These are phyloP conservation scores for Colaptes auratus DNA, from an alignment of 2,113 vertebrate species.

Conservation along the genomic window DNA sequence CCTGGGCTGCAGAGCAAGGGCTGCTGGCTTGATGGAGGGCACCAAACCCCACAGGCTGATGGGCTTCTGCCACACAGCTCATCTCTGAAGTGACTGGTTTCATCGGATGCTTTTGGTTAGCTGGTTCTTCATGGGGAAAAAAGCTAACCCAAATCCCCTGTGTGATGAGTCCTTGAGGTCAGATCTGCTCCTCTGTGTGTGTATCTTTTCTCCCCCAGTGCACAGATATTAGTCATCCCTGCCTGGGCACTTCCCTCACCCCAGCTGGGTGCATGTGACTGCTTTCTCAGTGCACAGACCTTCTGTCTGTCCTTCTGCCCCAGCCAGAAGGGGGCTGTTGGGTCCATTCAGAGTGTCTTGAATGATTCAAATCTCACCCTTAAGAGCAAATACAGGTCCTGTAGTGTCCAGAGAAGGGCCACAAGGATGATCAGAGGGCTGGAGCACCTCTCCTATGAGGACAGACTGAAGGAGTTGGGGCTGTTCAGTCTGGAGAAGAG, in stretches of 20 bases:
- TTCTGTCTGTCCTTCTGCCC: not conserved
- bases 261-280: not conserved
- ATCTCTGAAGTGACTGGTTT: not conserved
- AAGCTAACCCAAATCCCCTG: rapidly evolving
- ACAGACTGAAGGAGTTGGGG: too few relatives aligned
- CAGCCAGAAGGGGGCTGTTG: not conserved
- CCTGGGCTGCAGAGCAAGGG: not conserved
- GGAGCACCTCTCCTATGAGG: too few relatives aligned
- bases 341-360: not conserved
- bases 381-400: not conserved
- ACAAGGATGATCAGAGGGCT: too few relatives aligned
- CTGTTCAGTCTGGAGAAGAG: too few relatives aligned
- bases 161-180: not conserved
- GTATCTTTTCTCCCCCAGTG: not conserved
- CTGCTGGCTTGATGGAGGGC: not conserved
- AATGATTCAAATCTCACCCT: not conserved
- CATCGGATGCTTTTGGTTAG: not conserved
- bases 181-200: not conserved
- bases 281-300: not conserved
- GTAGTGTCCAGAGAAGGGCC: not conserved
- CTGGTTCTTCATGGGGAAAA: not conserved
- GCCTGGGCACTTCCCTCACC: not conserved
- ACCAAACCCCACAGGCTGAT: not conserved
- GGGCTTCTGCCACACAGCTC: not conserved
- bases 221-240: not conserved